Conservation (phyloP, 1,140 invertebrate genomes). For the Saccostrea echinata region DNA sequence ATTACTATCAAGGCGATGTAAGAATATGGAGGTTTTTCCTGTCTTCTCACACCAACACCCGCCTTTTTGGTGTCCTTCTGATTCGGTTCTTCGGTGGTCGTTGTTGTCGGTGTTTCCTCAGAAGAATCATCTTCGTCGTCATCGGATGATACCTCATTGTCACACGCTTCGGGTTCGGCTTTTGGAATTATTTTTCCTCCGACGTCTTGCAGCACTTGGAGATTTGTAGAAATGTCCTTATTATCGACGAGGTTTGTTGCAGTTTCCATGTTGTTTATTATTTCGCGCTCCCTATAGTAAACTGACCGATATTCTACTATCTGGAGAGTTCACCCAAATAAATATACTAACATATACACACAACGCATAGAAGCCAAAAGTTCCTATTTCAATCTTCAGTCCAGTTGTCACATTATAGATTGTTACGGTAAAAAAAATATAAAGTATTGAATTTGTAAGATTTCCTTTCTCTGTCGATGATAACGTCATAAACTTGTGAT, state of each 20-base stretch:
- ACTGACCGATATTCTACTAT: conserved; percentile 53
- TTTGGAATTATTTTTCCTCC: conserved; percentile 48
- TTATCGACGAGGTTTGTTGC: conserved; percentile 26
- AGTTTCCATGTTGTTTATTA: conserved; percentile 47
- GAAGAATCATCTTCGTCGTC: conserved; percentile 50
- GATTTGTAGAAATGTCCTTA: conserved; percentile 40
- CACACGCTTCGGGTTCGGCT: conserved; percentile 48
- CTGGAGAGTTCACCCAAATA: conserved; percentile 42
- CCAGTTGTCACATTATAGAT: conserved; percentile 19
- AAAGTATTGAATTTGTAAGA: conserved; percentile 16
- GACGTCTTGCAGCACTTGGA: conserved; percentile 38
- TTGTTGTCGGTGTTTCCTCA: conserved; percentile 46
- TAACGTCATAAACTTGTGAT: conserved; percentile 47
- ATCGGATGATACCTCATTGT: conserved; percentile 45
- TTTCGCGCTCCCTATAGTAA: conserved; percentile 50
- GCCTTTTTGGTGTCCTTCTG: conserved; percentile 69
- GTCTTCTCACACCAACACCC: conserved; percentile 73
- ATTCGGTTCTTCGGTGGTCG: conserved; percentile 49
- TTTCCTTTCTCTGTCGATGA: conserved; percentile 45
- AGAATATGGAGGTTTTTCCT: conserved; percentile 96
- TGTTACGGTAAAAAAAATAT: conserved; percentile 32
- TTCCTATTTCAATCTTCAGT: conserved; percentile 17
- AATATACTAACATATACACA: conserved; percentile 48
- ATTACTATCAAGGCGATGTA: conserved; percentile 99
- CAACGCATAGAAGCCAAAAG: conserved; percentile 33